A percentile compares a stretch with the other conserved stretches of the same genome.
Evolutionary conservation across 2,797 vertebrate genomes (phyloP).

Genomic region (Eptatretus atami): DNA sequence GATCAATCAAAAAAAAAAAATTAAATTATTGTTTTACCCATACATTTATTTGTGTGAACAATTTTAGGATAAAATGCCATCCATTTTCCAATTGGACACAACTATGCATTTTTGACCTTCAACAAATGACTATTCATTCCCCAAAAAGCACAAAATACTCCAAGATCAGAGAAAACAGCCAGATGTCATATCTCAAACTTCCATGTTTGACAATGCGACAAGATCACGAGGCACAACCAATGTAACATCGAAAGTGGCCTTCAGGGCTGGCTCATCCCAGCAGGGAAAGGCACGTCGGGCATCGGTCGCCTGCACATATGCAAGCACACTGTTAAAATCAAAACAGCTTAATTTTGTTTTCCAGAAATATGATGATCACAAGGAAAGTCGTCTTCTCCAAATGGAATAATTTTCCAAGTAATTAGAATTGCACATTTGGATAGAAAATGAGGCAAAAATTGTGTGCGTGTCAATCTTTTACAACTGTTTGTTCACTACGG

Average conservation of each 20-base stretch:
- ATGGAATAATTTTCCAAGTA: neutral
- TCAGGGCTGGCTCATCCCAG: conserved; percentile 93
- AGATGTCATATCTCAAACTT: conserved; percentile 10
- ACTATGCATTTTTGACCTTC: too few species aligned
- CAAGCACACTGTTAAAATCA: conserved; percentile 10
- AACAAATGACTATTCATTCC: too few species aligned
- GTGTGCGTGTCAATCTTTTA: too few species aligned
- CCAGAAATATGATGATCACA: too few species aligned
- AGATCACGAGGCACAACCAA: conserved; percentile 86
- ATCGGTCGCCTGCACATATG: conserved; percentile 43
- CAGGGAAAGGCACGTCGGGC: conserved; percentile 89
- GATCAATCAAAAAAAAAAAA: too few species aligned
- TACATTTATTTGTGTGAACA: too few species aligned
- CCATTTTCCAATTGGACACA: too few species aligned
- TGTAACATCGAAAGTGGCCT: conserved; percentile 85
- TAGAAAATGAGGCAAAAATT: neutral
- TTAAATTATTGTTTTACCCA: too few species aligned
- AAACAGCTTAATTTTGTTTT: neutral
- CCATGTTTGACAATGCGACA: conserved; percentile 97
- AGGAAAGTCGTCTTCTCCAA: neutral
- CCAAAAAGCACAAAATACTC: neutral
- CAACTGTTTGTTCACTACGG: too few species aligned
- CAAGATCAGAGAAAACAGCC: too few species aligned
- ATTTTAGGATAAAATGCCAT: too few species aligned
- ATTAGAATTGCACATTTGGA: neutral